These are phyloP conservation scores for Mya arenaria DNA, from an alignment of 1,140 invertebrate genomes.

Conservation along the genomic window DNA sequence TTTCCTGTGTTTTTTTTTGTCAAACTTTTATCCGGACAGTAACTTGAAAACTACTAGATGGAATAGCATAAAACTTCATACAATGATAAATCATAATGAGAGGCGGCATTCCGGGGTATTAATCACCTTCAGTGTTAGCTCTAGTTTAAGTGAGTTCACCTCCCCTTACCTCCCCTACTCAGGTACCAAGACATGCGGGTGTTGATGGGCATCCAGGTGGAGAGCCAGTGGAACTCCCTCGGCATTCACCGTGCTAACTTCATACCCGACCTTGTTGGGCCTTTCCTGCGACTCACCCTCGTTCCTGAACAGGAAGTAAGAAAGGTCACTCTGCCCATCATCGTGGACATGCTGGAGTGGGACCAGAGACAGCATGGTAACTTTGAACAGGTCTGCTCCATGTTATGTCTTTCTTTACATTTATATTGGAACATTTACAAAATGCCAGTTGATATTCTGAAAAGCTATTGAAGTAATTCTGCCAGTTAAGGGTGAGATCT, in stretches of 20 bases:
- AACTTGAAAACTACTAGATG: too few relatives aligned
- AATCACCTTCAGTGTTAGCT: too few relatives aligned
- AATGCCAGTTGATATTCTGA: too few relatives aligned
- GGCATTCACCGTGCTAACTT: slow-evolving; percentile 81
- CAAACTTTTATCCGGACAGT: too few relatives aligned
- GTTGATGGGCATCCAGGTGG: slow-evolving; percentile 75
- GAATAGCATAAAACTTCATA: too few relatives aligned
- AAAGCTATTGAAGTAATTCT: too few relatives aligned
- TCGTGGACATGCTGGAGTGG: slow-evolving; percentile 79
- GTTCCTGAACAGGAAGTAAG: slow-evolving; percentile 77
- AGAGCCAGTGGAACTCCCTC: slow-evolving; percentile 75
- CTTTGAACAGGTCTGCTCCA: slow-evolving; percentile 86
- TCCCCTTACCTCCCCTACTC: background rate
- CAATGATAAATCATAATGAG: too few relatives aligned
- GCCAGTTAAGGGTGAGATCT: too few relatives aligned
- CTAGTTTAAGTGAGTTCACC: background rate
- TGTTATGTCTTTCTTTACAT: too few relatives aligned
- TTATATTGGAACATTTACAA: too few relatives aligned
- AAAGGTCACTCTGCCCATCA: slow-evolving; percentile 76
- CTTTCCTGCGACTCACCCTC: slow-evolving; percentile 78
- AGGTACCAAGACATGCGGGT: slow-evolving; percentile 80
- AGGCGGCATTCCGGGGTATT: too few relatives aligned
- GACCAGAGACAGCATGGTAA: slow-evolving; percentile 88
- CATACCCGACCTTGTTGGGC: slow-evolving; percentile 76
- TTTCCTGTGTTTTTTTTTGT: too few relatives aligned